A percentile compares a stretch with the other conserved stretches of the same genome.
Conservation (phyloP, 2,888 invertebrate genomes). For the Athetis lepigone region DNA sequence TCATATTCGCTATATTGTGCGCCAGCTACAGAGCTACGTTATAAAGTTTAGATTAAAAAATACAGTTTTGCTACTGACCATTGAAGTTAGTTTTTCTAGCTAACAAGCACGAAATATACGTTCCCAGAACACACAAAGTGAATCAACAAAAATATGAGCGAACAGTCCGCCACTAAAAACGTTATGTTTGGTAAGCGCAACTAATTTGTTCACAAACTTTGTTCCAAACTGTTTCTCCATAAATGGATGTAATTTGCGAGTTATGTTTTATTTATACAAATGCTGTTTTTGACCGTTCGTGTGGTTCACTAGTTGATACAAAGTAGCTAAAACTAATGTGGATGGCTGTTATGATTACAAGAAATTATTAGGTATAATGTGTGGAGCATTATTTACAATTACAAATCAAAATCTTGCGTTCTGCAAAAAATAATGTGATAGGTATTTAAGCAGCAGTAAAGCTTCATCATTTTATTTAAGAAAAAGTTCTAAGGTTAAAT, state of each 20-base stretch:
- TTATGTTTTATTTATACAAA: constrained; percentile 43
- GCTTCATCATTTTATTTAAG: too few relatives aligned
- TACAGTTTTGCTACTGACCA: not conserved
- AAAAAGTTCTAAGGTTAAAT: too few relatives aligned
- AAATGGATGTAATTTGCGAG: constrained; percentile 55
- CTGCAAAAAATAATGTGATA: too few relatives aligned
- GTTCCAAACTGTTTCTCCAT: constrained; percentile 38
- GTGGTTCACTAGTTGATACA: constrained; percentile 15
- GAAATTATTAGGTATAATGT: too few relatives aligned
- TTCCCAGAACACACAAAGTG: constrained; percentile 17
- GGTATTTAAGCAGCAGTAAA: too few relatives aligned
- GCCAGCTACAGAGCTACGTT: too few relatives aligned
- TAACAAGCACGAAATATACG: not conserved
- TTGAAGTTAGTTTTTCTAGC: not conserved
- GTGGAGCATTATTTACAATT: too few relatives aligned
- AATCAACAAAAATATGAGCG: constrained; percentile 48
- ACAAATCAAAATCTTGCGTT: too few relatives aligned
- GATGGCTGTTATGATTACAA: too few relatives aligned
- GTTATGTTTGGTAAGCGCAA: constrained; percentile 46
- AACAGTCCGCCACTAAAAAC: constrained; percentile 39
- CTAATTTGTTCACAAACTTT: constrained; percentile 58
- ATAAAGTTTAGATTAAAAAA: not conserved
- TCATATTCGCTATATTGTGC: not conserved
- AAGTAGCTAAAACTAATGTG: constrained; percentile 14
- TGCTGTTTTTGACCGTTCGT: constrained; percentile 32